phyloP scores from a whole-genome alignment of 2,797 vertebrate species.

The Pampus argenteus region DNA sequence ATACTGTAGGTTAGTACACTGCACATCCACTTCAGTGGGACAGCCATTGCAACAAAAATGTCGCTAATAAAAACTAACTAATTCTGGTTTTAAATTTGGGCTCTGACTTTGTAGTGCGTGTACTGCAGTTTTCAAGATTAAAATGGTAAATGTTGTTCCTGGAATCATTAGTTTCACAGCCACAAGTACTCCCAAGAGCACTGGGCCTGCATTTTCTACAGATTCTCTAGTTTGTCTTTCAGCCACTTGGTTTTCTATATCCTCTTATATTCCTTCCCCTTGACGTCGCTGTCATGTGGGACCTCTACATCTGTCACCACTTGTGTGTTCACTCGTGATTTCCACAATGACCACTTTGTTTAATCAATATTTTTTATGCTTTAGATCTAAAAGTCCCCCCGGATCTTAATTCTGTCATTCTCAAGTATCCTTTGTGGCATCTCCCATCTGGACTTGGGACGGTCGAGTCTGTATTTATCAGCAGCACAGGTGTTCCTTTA shows the following conservation, averaged over 20 bases:
- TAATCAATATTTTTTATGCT: conserved; percentile 39
- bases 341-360: conserved; percentile 18
- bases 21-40: conserved; percentile 18
- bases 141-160: conserved; percentile 12
- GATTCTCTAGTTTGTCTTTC: conserved; percentile 1
- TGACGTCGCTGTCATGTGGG: conserved; percentile 14
- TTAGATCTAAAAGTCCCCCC: conserved; percentile 3
- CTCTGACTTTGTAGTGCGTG: conserved; percentile 14
- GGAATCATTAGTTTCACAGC: conserved; percentile 32
- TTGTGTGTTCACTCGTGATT: conserved; percentile 3
- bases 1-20: conserved; percentile 9
- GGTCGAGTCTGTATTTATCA: neutral
- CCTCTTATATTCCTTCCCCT: conserved; percentile 9
- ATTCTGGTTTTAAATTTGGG: conserved; percentile 38
- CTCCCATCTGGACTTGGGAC: conserved; percentile 33
- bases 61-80: conserved; percentile 6
- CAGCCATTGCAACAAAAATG: conserved; percentile 31
- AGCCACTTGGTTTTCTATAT: conserved; percentile 9
- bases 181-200: conserved; percentile 9
- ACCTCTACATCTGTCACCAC: conserved; percentile 11
- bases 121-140: neutral
- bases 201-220: conserved; percentile 21
- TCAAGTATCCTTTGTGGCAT: conserved; percentile 17
- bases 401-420: conserved; percentile 2
- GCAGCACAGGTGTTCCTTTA: conserved; percentile 19